Evolutionary conservation across 2,888 invertebrate species (phyloP), one percentile per base, ranked within the genome.

Genomic region (Epinotia demarniana): DNA sequence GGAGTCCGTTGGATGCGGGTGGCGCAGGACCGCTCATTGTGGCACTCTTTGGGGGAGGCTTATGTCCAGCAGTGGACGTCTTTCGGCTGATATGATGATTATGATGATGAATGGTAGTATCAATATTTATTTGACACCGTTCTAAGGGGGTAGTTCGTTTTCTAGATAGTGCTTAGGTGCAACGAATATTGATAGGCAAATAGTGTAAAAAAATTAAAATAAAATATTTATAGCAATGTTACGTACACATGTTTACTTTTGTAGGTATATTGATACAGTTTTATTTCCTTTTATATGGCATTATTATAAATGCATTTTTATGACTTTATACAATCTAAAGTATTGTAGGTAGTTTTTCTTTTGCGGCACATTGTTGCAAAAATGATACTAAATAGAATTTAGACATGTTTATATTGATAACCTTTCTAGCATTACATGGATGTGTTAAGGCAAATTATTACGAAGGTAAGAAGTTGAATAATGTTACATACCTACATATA

Each of bases 391-490:
- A 68, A 58, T 57, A 33, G 27, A 43, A 64, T 19, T 13, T 49
- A 61, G 39, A 33, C 58, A 73, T 73, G 73, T 61, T 61, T 16
- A 67, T 62, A n/a, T 43, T 61, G 23, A 53, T 73, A 43, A 27
- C 39, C 13, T 55, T 60, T 55, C 43, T 61, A 27, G 8, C 55
- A 6, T 68, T 68, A 16, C 55, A 61, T 68, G 61, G 61, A 18
- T 68, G 23, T 43, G 67, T 61, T 39, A 61, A 43, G 43, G 49
- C 27, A 55, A 67, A 39, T 39, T 55, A 53, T 68, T 16, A 43
- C 18, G 12, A 23, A 61, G 23, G 61, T 61, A 60, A 16, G 64
- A 66, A 49, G 39, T 39, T 39, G 39, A 39, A 39, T 9, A 39
- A 9, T 39, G 39, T 39, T 6, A 33, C 33, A 33, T 33, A 33